Evolutionary conservation across 2,797 vertebrate genomes (phyloP), one percentile per base, ranked within the genome.

Genomic region (Trachurus trachurus): DNA sequence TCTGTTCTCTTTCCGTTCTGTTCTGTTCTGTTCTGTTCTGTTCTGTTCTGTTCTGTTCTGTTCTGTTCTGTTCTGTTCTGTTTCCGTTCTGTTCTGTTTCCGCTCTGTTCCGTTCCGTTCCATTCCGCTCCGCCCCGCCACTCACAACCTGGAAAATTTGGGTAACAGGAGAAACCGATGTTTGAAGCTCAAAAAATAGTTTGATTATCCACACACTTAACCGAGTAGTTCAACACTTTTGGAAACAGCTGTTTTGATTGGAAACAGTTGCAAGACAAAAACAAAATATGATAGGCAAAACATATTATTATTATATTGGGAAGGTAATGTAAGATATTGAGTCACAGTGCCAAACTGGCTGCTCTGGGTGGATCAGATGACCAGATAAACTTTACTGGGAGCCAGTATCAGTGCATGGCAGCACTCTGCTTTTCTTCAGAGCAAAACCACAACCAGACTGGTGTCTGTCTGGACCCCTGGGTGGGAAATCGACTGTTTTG

Each of bases 401-500:
- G 17, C 37, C 49, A 45, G 47, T n/a, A 42, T 44, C n/a, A 42
- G 37, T 77, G 59, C 40, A 16, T 9, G 10, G 45, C 68, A 69
- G 9, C 10, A 12, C 56, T 79, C 59, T 53, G 21, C 56, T 78
- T 74, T 39, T 69, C 50, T 71, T 17, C 70, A 74, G 62, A 60
- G 56, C 13, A 52, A 67, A 80, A 67, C 50, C 26, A 40, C 65
- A 58, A 66, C 47, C 65, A 60, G 54, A 34, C 66, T 54, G 54
- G 34, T 49, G 65, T 31, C 72, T 54, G 73, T 75, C 52, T 29
- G 16, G 72, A 74, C 74, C 60, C 59, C 45, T 64, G 26, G 22
- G 49, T 59, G 42, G 34, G 66, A 72, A 76, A 76, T 72, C 59
- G 58, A 72, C 47, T 80, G 73, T 81, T 85, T 78, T 82, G 67